These are phyloP conservation scores for Deladenus siricidicola DNA, from an alignment of 2,888 invertebrate genomes.

Conservation along the genomic window DNA sequence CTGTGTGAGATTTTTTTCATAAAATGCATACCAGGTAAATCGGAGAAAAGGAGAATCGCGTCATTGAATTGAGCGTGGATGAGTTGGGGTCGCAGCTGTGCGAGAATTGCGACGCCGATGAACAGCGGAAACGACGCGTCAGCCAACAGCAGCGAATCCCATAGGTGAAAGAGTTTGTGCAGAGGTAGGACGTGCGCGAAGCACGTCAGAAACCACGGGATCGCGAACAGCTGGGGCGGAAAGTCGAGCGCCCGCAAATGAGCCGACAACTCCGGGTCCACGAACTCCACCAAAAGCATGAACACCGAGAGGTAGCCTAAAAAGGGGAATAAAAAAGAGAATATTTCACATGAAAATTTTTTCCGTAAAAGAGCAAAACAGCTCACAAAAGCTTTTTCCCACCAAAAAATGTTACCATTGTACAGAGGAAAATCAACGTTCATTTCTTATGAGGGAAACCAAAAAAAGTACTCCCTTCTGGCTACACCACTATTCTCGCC, in stretches of 20 bases:
- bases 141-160: conserved; percentile 89
- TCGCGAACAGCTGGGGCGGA: conserved; percentile 66
- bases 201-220: conserved; percentile 46
- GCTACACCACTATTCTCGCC: no score
- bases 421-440: no score
- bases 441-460: no score
- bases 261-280: conserved; percentile 81
- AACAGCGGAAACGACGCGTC: conserved; percentile 86
- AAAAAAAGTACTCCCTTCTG: no score
- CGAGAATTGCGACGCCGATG: conserved; percentile 83
- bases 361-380: no score
- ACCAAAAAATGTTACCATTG: no score
- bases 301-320: conserved; percentile 88
- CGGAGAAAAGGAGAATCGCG: conserved; percentile 94
- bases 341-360: no score
- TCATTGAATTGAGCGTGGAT: conserved; percentile 91
- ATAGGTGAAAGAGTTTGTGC: conserved; percentile 89
- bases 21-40: conserved; percentile 66
- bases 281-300: conserved; percentile 87
- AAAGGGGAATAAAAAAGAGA: conserved; percentile 16
- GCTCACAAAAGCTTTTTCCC: no score
- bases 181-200: conserved; percentile 87
- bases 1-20: neutral
- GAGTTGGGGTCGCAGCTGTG: conserved; percentile 74
- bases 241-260: conserved; percentile 86